Evolutionary conservation across 2,797 vertebrate genomes (phyloP).

Genomic region (Picus viridis): DNA sequence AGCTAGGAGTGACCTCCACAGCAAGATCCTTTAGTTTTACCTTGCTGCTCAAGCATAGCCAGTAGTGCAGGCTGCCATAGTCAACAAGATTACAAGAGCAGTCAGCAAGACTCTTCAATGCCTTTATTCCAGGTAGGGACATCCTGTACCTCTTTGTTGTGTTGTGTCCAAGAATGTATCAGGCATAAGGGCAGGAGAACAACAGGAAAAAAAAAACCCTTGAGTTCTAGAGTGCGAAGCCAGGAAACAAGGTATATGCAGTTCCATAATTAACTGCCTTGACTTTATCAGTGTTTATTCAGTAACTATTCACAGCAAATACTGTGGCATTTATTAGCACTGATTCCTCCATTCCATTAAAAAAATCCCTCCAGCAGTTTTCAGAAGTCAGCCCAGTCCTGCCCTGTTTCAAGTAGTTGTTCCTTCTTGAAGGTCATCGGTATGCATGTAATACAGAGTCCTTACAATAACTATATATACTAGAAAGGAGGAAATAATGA

Average conservation of each 20-base stretch:
- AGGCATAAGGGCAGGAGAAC: background rate
- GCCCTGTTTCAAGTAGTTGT: background rate
- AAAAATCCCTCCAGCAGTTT: background rate
- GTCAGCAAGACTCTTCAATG: background rate
- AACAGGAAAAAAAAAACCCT: background rate
- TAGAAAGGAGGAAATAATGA: background rate
- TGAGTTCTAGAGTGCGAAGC: background rate
- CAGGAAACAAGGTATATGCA: background rate
- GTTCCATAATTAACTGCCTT: background rate
- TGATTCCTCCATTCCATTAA: background rate
- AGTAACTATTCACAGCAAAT: background rate
- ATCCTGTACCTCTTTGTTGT: background rate
- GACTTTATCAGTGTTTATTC: background rate
- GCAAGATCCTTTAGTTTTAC: background rate
- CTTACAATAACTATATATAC: fast-evolving
- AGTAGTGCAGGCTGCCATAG: background rate
- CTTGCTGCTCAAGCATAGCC: background rate
- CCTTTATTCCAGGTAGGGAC: background rate
- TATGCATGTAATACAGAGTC: fast-evolving
- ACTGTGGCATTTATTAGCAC: background rate
- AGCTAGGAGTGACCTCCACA: background rate
- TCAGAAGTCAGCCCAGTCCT: background rate
- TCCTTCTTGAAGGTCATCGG: background rate
- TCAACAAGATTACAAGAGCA: background rate
- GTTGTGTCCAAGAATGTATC: background rate